phyloP scores from a whole-genome alignment of 2,797 vertebrate species.

The Fistularia commersonii region DNA sequence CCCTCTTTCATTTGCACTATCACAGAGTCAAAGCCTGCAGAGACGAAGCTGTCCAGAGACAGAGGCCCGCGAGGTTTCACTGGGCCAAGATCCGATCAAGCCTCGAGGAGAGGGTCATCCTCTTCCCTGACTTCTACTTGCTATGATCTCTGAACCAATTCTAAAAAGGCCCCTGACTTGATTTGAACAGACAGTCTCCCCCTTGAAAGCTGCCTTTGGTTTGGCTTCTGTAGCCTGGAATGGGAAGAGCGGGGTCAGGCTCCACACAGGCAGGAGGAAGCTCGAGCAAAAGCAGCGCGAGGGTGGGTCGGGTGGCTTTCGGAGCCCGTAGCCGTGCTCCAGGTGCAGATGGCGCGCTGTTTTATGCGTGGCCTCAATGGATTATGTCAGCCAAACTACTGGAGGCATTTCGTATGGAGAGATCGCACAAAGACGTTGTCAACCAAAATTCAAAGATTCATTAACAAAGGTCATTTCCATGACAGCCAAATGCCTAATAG shows the following conservation, averaged over 20 bases:
- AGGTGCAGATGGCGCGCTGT: slow-evolving; percentile 78
- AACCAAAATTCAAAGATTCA: slow-evolving; percentile 74
- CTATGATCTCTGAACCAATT: slow-evolving; percentile 80
- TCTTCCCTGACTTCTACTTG: slow-evolving; percentile 76
- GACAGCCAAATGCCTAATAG: slow-evolving; percentile 63
- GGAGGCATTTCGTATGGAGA: slow-evolving; percentile 69
- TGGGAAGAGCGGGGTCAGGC: slow-evolving; percentile 75
- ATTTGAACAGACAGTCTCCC: slow-evolving; percentile 78
- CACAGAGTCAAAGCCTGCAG: slow-evolving; percentile 76
- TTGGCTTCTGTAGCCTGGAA: slow-evolving; percentile 77
- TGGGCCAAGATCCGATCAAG: slow-evolving; percentile 81
- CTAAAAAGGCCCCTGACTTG: slow-evolving; percentile 78
- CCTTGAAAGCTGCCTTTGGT: slow-evolving; percentile 80
- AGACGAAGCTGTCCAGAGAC: slow-evolving; percentile 77
- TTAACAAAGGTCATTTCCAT: slow-evolving; percentile 76
- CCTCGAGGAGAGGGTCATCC: slow-evolving; percentile 78
- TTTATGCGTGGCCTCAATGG: slow-evolving; percentile 79
- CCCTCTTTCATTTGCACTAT: slow-evolving; percentile 78
- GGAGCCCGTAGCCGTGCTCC: slow-evolving; percentile 75
- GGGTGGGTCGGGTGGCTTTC: slow-evolving; percentile 11
- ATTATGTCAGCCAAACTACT: slow-evolving; percentile 75
- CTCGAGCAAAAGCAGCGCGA: slow-evolving; percentile 54
- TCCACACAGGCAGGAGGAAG: slow-evolving; percentile 69
- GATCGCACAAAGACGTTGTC: slow-evolving; percentile 70
- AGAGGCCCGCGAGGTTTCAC: slow-evolving; percentile 73